Base-by-base conservation (phyloP, 2,113 vertebrate species). In the Leptodactylus fuscus region DNA sequence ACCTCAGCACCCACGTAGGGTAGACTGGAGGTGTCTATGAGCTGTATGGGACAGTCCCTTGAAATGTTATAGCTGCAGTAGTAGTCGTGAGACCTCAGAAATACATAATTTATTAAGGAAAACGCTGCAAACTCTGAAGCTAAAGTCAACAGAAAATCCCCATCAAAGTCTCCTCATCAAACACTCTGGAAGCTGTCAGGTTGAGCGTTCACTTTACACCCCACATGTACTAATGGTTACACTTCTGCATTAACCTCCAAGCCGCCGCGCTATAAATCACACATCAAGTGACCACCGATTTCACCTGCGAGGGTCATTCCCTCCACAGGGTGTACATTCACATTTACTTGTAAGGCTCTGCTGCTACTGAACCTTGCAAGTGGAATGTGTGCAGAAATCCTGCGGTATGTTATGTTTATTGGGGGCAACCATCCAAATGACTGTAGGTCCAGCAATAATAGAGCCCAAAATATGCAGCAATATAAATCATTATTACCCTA, bases 11-110 rank as follows among this genome's bases (percentile, higher is more conserved):
- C 58, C 70, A 65, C 81, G 73, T 82, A 87, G 88, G 88, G 90
- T 89, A 86, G 74, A 89, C 89, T 93, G 88, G 87, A 91, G 90
- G 80, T 86, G 91, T 91, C 86, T 90, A 79, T 79, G 48, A 38
- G 41, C 10, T 55, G 87, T 53, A 85, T 18, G 85, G 79, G 86
- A 87, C 38, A 89, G 88, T 86, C 82, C 46, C 38, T 88, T 76
- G 80, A 90, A 90, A 91, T 91, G 84, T 91, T 88, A 88, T 85
- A 88, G 71, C 36, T 89, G 73, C 74, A 89, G 86, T 73, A 81
- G 87, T 34, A n/a, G n/a, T n/a, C 44, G 78, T 76, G 81, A 89
- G 87, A 74, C 41, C 82, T 58, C 67, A 49, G 85, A 83, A 82
- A 83, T 75, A 65, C 53, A 87, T 88, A 85, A 87, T 85, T 79